These are phyloP conservation scores for Lepidocyrtoides sp. DNA, from an alignment of 2,888 invertebrate species.

Conservation along the genomic window DNA sequence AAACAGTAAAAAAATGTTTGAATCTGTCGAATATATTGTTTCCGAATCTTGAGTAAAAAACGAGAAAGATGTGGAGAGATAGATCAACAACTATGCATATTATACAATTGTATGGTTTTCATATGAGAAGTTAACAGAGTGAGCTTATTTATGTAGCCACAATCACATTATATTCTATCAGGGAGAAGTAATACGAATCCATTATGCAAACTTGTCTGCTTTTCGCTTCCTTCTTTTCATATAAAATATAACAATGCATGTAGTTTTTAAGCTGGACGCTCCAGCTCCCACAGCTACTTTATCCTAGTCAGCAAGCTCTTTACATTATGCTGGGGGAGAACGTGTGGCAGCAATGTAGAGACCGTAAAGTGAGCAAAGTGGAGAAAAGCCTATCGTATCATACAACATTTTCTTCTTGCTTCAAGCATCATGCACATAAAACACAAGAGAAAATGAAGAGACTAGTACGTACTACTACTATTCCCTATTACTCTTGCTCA, in stretches of 20 bases:
- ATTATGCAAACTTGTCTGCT: background rate
- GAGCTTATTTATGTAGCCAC: background rate
- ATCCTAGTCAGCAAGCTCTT: constrained; percentile 79
- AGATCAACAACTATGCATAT: background rate
- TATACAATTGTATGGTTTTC: background rate
- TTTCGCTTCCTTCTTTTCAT: background rate
- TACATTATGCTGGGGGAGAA: constrained; percentile 69
- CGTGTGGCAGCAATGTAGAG: constrained; percentile 59
- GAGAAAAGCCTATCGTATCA: constrained; percentile 77
- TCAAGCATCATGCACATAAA: constrained; percentile 70
- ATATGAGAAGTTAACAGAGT: background rate
- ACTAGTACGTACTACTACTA: constrained; percentile 52
- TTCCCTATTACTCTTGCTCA: constrained; percentile 58
- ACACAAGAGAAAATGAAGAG: constrained; percentile 67
- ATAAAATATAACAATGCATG: background rate
- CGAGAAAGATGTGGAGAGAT: background rate
- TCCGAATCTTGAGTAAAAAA: constrained; percentile 15
- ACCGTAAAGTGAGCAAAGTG: constrained; percentile 73
- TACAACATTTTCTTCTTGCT: constrained; percentile 73
- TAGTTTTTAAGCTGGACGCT: constrained; percentile 54
- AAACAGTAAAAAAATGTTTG: no score
- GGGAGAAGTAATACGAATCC: constrained; percentile 2
- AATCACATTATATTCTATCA: constrained; percentile 18
- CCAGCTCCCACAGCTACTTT: constrained; percentile 73
- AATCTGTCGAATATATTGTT: no score